Evolutionary conservation across 2,888 invertebrate species (phyloP).

Genomic region (Ryuthela nishihirai): DNA sequence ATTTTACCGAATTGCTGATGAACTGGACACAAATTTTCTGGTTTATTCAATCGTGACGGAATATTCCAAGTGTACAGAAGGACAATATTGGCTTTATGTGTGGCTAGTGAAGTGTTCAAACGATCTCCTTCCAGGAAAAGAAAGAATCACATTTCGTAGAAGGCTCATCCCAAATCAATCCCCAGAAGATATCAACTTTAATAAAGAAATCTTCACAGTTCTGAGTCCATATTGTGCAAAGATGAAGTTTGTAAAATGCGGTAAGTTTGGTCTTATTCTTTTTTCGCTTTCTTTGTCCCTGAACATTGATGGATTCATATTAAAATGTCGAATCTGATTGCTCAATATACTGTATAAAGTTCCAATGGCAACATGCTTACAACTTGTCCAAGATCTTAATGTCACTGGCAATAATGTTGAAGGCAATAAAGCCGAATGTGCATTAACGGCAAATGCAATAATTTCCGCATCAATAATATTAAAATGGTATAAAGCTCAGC

Average conservation of each 20-base stretch:
- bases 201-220: constrained; percentile 3
- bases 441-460: too few relatives aligned
- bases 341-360: too few relatives aligned
- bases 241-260: neutral
- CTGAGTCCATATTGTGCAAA: neutral
- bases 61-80: neutral
- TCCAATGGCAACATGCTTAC: too few relatives aligned
- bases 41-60: constrained; percentile 6
- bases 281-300: too few relatives aligned
- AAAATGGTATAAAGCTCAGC: too few relatives aligned
- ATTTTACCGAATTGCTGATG: neutral
- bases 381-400: too few relatives aligned
- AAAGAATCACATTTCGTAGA: neutral
- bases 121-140: neutral
- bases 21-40: constrained; percentile 4
- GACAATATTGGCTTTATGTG: neutral
- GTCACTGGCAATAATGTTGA: too few relatives aligned
- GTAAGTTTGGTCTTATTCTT: neutral
- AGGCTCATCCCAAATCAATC: neutral
- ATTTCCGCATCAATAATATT: too few relatives aligned
- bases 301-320: too few relatives aligned
- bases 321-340: too few relatives aligned
- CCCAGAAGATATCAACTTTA: neutral
- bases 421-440: too few relatives aligned
- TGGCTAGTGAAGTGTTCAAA: constrained; percentile 1